These are phyloP conservation scores for Naja naja DNA, from an alignment of 2,113 vertebrate genomes.

Conservation along the genomic window DNA sequence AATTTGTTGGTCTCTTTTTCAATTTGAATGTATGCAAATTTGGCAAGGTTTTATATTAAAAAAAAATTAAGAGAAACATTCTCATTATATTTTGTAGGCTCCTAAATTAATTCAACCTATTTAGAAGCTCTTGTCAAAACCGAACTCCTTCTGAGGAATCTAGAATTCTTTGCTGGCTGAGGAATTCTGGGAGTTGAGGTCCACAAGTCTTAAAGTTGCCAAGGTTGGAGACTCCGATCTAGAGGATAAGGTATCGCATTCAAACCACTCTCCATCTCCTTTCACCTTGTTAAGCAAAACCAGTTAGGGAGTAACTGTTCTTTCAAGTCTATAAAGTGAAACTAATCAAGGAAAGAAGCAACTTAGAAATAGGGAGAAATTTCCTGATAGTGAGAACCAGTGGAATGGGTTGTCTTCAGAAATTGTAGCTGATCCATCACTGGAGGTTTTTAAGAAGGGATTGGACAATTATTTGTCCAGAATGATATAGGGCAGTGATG, in stretches of 20 bases:
- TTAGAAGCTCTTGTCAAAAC: neutral
- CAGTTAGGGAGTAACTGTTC: neutral
- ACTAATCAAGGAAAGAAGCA: no score
- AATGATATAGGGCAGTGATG: no score
- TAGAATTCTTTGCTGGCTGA: no score
- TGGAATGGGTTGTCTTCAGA: no score
- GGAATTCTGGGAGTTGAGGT: no score
- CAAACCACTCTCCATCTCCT: neutral
- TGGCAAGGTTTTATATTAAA: neutral
- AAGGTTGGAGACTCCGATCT: no score
- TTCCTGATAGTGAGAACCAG: no score
- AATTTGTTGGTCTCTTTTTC: neutral
- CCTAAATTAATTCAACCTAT: neutral
- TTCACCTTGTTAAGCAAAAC: neutral
- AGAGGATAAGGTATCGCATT: neutral
- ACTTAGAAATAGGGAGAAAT: no score
- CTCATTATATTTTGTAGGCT: neutral
- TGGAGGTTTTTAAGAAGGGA: no score
- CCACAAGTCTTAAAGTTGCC: no score
- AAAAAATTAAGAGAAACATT: neutral
- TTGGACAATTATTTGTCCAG: no score
- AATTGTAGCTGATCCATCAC: no score
- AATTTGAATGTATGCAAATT: neutral
- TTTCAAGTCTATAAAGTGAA: neutral
- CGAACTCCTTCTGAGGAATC: neutral